Base-by-base conservation (phyloP, 2,113 vertebrate species). In the Carlito syrichta region DNA sequence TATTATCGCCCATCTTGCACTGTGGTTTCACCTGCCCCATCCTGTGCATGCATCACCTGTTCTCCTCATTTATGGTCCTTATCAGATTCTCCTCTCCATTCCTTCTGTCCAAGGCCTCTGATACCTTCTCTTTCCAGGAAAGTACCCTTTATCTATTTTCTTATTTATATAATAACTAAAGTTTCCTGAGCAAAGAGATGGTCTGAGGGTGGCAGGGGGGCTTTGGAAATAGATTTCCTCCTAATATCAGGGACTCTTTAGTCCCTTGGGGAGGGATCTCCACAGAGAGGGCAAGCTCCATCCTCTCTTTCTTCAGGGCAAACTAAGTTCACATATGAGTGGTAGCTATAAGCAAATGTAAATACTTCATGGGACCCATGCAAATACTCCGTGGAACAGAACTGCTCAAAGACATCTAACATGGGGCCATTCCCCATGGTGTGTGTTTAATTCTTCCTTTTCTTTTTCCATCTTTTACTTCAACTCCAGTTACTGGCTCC, bases 401-500 rank as follows among this genome's bases (percentile, higher is more conserved):
- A 30, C 20, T 25, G 48, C 20, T 32, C 19, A n/a, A 13, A 69
- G 71, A 19, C 10, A 13, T 54, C 38, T 20, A 5, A 43, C n/a
- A 0, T 8, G 20, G n/a, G 38, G 27, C 48, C 58, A 0, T 30
- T 81, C 27, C 56, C 35, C 3, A 2, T 23, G 9, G 0, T 8
- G 5, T 5, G 3, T 56, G 27, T 56, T 54, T 62, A 27, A n/a
- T 50, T 63, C 8, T 82, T 40, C 23, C 25, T 54, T 66, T 76
- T 60, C 20, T 66, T 66, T 52, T 11, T 35, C 20, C 25, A 5
- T 19, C 52, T 20, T 84, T 85, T 79, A n/a, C 27, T 48, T 74
- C 17, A 43, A 8, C 22, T 22, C 66, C 38, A 66, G 40, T 27
- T 6, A 17, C 52, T 5, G 23, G 5, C 62, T 62, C 56, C 13